Evolutionary conservation across 2,113 vertebrate species (phyloP), one percentile per base, ranked within the genome.

Genomic region (Odocoileus hemionus): DNA sequence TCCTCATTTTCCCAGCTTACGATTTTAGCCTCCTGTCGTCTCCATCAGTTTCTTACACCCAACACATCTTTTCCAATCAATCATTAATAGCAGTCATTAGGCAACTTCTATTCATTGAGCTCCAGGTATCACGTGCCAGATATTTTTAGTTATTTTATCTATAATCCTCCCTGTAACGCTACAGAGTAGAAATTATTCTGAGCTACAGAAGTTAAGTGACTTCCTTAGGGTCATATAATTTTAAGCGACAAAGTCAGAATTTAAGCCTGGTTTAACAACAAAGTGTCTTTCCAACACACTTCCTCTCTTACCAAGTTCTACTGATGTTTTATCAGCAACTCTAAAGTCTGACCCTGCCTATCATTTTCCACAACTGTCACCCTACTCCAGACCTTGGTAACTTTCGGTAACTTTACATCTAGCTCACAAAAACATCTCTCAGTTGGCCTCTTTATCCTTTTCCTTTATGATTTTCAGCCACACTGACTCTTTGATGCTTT

Each of bases 181-280:
- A 19, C 76, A 94, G 70, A 85, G 60, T 7, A 60, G 36, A 28
- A 92, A 96, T 92, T 90, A 96, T 50, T 55, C 70, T 67, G 85
- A 92, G 6, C 74, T 57, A 94, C 11, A 58, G 16, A 95, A 67
- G 30, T 55, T 60, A 96, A 74, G 8, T 43, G 58, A 94, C 28
- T 96, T 96, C 47, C 33, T 89, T 67, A 83, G 83, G 57, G 33
- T 74, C 30, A 89, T 14, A 74, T 11, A 33, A 36, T 60, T 96
- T 94, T 94, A 94, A 89, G n/a, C 39, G 17, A 80, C 50, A 83
- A 88, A 94, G 50, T 76, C 58, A 86, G 23, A 95, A 86, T 86
- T 67, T 61, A 78, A 92, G 61, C 16, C 85, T 78, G 23, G 39
- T 39, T 96, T 94, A 93, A 93, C 11, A 54, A 74, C 93, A 96